Conservation (phyloP, 1,140 invertebrate species). For the Drosophila ananassae region DNA sequence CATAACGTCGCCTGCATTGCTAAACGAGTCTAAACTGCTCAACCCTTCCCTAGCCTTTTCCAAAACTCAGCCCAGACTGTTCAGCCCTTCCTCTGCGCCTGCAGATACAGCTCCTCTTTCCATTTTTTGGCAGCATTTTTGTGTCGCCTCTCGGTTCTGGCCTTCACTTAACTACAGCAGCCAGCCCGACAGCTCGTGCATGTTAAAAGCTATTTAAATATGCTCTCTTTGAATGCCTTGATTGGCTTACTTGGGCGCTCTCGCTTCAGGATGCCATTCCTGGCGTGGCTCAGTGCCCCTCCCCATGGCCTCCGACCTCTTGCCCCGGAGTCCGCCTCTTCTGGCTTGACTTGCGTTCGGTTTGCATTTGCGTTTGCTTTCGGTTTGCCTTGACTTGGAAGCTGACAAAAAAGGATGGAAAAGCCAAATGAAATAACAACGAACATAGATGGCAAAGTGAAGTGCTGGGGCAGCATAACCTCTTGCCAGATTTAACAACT, state of each 20-base stretch:
- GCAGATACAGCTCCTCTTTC: not conserved
- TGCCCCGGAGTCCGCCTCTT: not conserved
- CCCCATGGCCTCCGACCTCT: slow-evolving; percentile 20
- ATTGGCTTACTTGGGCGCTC: slow-evolving; percentile 67
- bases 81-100: not conserved
- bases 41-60: slow-evolving; percentile 45
- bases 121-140: slow-evolving; percentile 66
- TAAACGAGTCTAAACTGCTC: slow-evolving; percentile 65
- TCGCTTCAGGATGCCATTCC: slow-evolving; percentile 46
- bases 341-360: slow-evolving; percentile 27
- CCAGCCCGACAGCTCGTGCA: slow-evolving; percentile 75
- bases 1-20: slow-evolving; percentile 72
- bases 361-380: slow-evolving; percentile 38
- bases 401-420: slow-evolving; percentile 51
- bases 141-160: slow-evolving; percentile 74
- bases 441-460: slow-evolving; percentile 35
- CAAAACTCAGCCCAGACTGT: slow-evolving; percentile 46
- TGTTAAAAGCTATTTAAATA: slow-evolving; percentile 82
- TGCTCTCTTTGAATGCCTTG: slow-evolving; percentile 81
- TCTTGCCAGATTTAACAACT: slow-evolving; percentile 68
- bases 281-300: slow-evolving; percentile 4
- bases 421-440: slow-evolving; percentile 49
- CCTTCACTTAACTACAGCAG: slow-evolving; percentile 77
- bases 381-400: slow-evolving; percentile 39
- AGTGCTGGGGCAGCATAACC: slow-evolving; percentile 51